Conservation (phyloP, 2,888 invertebrate species). For the Chalcosyrphus nemorum region DNA sequence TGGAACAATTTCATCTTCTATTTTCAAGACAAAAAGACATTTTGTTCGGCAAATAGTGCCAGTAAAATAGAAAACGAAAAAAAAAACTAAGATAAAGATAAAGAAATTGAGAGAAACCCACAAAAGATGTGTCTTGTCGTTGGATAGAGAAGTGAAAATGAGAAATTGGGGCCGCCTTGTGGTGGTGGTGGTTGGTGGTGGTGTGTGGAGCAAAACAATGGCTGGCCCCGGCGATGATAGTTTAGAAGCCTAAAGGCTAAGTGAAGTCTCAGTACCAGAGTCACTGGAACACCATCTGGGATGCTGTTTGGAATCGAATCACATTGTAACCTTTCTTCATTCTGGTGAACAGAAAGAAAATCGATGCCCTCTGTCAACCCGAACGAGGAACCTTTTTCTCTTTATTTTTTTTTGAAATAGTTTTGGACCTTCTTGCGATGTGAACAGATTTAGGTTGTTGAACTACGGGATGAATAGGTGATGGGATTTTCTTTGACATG, state of each 20-base stretch:
- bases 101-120: neutral
- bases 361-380: slow-evolving; percentile 47
- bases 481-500: slow-evolving; percentile 60
- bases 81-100: neutral
- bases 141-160: slow-evolving; percentile 62
- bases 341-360: slow-evolving; percentile 44
- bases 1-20: slow-evolving; percentile 57
- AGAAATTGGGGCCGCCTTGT: slow-evolving; percentile 69
- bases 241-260: slow-evolving; percentile 54
- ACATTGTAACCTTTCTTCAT: slow-evolving; percentile 27
- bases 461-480: slow-evolving; percentile 63
- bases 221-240: slow-evolving; percentile 32
- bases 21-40: slow-evolving; percentile 45
- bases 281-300: slow-evolving; percentile 42
- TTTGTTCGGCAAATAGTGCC: slow-evolving; percentile 58
- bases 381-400: slow-evolving; percentile 27
- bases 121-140: slow-evolving; percentile 22
- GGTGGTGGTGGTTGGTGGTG: no score
- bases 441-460: slow-evolving; percentile 56
- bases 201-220: slow-evolving; percentile 40
- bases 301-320: no score
- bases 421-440: no score
- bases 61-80: neutral
- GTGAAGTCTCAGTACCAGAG: slow-evolving; percentile 30
- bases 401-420: neutral